Evolutionary conservation across 2,888 invertebrate species (phyloP).

Genomic region (Nomada ferruginata): DNA sequence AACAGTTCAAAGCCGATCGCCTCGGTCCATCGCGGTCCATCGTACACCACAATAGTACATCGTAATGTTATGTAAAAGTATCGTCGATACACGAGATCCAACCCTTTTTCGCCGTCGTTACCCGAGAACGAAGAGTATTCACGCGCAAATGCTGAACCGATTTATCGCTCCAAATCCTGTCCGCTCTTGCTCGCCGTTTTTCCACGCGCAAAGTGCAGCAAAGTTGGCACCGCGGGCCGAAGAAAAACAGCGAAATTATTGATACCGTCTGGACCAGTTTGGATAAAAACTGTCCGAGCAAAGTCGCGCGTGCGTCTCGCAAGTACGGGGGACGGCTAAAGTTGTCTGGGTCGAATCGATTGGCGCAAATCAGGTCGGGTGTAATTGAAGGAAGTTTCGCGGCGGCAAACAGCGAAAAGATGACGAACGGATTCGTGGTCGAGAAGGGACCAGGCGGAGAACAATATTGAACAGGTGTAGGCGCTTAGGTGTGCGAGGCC

Average conservation of each 20-base stretch:
- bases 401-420: not conserved
- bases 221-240: not conserved
- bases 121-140: too few species aligned
- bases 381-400: not conserved
- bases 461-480: too few species aligned
- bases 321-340: not conserved
- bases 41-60: not conserved
- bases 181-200: constrained; percentile 13
- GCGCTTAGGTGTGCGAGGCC: not conserved
- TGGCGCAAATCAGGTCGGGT: constrained; percentile 26
- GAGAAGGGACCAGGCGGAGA: too few species aligned
- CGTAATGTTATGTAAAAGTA: not conserved
- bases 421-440: not conserved
- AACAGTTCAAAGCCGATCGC: constrained; percentile 24
- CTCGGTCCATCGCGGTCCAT: constrained; percentile 4
- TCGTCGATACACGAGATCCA: not conserved
- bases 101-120: too few species aligned
- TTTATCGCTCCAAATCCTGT: constrained; percentile 52
- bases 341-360: constrained; percentile 20
- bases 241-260: constrained; percentile 34
- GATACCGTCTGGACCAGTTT: constrained; percentile 22
- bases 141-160: constrained; percentile 28
- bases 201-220: not conserved
- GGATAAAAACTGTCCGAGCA: constrained; percentile 13
- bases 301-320: constrained; percentile 32